Evolutionary conservation across 2,888 invertebrate species (phyloP).

Genomic region (Smittia sp.): DNA sequence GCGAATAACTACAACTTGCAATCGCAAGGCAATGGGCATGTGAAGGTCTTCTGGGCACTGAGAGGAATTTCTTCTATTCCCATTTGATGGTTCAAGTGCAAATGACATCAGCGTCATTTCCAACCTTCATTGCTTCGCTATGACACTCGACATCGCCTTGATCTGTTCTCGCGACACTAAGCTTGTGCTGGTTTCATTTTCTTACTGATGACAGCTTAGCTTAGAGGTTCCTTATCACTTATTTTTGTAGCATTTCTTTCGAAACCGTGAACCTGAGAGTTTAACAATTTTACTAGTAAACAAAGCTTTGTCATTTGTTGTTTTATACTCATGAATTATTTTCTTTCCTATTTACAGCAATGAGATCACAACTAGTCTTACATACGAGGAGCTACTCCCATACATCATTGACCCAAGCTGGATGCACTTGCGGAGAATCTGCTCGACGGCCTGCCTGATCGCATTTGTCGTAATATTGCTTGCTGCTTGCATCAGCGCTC

Average conservation of each 20-base stretch:
- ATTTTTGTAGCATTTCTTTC: neutral
- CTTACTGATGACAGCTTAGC: neutral
- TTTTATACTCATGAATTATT: neutral
- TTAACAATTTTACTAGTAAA: neutral
- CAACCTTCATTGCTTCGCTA: no score
- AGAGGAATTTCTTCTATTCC: no score
- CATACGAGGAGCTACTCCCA: constrained; percentile 56
- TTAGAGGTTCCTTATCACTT: neutral
- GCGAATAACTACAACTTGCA: no score
- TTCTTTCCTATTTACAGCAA: neutral
- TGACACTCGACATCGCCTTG: constrained; percentile 2
- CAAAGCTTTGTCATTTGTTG: neutral
- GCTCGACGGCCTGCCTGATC: constrained; percentile 57
- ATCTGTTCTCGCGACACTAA: neutral
- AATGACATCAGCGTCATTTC: no score
- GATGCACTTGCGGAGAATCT: constrained; percentile 54
- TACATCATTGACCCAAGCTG: constrained; percentile 55
- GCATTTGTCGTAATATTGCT: constrained; percentile 55
- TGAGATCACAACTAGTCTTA: constrained; percentile 46
- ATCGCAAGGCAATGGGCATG: no score
- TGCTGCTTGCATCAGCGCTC: constrained; percentile 52
- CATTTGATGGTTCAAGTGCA: no score
- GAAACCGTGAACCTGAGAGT: neutral
- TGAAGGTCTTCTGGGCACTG: no score
- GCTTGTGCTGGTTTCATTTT: neutral